phyloP scores from a whole-genome alignment of 2,113 vertebrate genomes.

The Procavia capensis region DNA sequence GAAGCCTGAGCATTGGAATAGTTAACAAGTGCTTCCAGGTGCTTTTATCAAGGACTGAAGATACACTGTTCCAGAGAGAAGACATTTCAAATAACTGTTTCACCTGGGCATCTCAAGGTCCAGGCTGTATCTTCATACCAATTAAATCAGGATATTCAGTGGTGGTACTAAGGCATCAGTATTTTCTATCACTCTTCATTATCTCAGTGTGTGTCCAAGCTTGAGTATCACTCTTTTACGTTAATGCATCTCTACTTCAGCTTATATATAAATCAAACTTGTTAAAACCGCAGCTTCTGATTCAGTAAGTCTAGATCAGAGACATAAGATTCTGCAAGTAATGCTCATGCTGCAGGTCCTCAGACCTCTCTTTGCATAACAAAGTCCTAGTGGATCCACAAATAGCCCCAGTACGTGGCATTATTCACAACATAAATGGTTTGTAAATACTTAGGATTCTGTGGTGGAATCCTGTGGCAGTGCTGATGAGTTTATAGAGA shows the following conservation, averaged over 20 bases:
- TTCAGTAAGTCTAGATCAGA: background rate
- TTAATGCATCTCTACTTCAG: background rate
- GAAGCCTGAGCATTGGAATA: background rate
- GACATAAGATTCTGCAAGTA: background rate
- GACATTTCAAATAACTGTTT: background rate
- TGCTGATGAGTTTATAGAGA: background rate
- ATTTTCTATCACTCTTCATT: background rate
- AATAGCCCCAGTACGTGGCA: background rate
- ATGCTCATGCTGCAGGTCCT: background rate
- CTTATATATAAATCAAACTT: background rate
- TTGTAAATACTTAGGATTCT: background rate
- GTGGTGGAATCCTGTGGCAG: background rate
- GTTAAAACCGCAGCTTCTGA: background rate
- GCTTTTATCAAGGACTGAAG: background rate
- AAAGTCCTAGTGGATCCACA: background rate
- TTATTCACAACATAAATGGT: accelerated
- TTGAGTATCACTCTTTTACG: background rate
- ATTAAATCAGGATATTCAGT: background rate
- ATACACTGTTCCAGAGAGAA: background rate
- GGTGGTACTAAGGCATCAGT: background rate
- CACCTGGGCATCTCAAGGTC: background rate
- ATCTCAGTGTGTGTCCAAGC: background rate
- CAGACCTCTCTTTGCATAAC: background rate
- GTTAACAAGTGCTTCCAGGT: background rate
- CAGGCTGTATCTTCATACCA: background rate